phyloP scores from a whole-genome alignment of 2,888 invertebrate genomes.

The Cordylochernes scorpioides region DNA sequence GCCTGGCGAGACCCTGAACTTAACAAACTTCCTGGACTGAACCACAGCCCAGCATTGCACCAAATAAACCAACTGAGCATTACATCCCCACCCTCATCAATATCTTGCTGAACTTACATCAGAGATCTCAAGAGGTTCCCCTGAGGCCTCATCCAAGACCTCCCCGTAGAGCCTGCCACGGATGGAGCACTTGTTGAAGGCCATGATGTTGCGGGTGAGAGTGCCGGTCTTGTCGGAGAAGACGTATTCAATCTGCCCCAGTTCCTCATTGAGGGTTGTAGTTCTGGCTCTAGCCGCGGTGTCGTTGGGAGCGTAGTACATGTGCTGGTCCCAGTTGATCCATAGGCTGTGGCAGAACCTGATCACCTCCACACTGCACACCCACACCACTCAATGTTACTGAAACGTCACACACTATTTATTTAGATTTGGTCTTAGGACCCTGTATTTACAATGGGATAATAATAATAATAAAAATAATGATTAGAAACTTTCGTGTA shows the following conservation, averaged over 20 bases:
- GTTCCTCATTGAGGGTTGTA: constrained; percentile 90
- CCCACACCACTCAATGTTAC: not conserved
- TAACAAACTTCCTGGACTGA: too few species aligned
- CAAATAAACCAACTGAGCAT: too few species aligned
- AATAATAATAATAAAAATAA: too few species aligned
- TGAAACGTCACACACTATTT: not conserved
- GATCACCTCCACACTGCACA: constrained; percentile 48
- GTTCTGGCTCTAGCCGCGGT: constrained; percentile 83
- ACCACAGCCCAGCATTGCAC: too few species aligned
- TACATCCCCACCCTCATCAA: too few species aligned
- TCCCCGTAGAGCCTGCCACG: constrained; percentile 77
- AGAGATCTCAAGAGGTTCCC: constrained; percentile 55
- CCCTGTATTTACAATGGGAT: too few species aligned
- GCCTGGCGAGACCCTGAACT: too few species aligned
- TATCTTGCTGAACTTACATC: constrained; percentile 41
- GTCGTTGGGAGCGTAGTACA: constrained; percentile 70
- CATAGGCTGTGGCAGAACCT: constrained; percentile 91
- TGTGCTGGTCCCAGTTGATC: constrained; percentile 96
- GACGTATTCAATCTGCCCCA: constrained; percentile 95
- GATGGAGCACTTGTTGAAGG: constrained; percentile 94
- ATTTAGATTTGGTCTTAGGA: too few species aligned
- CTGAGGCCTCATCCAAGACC: constrained; percentile 53
- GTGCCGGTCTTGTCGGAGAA: constrained; percentile 99
- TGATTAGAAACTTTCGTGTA: too few species aligned
- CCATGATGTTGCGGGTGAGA: constrained; percentile 96